These are phyloP conservation scores for Petrocephalus schoutedeni DNA, from an alignment of 2,797 vertebrate species.

Conservation along the genomic window DNA sequence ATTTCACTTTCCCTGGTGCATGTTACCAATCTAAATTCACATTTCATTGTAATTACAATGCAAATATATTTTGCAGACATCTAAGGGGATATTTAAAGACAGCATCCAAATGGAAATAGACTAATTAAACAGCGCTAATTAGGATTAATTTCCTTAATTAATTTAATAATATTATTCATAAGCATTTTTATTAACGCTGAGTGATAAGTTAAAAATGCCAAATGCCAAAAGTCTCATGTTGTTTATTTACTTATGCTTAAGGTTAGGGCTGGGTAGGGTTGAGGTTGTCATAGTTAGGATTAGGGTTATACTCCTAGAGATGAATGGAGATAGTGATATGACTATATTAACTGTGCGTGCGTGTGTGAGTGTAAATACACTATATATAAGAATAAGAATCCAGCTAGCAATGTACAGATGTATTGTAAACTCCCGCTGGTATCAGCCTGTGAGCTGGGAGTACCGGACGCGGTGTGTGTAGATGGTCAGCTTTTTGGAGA, in stretches of 20 bases:
- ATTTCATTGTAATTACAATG: background rate
- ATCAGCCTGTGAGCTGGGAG: background rate
- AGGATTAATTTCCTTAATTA: background rate
- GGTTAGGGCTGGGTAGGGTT: too few species aligned
- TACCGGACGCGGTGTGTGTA: background rate
- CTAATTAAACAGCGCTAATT: background rate
- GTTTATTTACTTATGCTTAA: too few species aligned
- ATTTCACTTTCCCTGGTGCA: background rate
- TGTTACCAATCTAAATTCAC: background rate
- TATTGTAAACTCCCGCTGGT: background rate
- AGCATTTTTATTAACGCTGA: background rate
- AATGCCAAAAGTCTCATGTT: too few species aligned
- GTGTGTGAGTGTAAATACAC: background rate
- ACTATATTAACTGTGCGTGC: too few species aligned
- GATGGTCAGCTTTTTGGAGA: background rate
- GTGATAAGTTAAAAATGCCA: background rate
- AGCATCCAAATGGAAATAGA: background rate
- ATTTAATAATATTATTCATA: background rate
- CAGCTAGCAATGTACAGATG: background rate
- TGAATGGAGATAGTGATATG: too few species aligned
- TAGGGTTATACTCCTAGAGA: too few species aligned
- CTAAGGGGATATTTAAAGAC: background rate
- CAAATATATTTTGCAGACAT: conserved; percentile 11
- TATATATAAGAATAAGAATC: background rate
- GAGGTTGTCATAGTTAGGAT: too few species aligned